Percentiles rank a stretch among this genome's conserved stretches.
phyloP scores from a whole-genome alignment of 1,140 invertebrate species.

The Dreissena rostriformis region DNA sequence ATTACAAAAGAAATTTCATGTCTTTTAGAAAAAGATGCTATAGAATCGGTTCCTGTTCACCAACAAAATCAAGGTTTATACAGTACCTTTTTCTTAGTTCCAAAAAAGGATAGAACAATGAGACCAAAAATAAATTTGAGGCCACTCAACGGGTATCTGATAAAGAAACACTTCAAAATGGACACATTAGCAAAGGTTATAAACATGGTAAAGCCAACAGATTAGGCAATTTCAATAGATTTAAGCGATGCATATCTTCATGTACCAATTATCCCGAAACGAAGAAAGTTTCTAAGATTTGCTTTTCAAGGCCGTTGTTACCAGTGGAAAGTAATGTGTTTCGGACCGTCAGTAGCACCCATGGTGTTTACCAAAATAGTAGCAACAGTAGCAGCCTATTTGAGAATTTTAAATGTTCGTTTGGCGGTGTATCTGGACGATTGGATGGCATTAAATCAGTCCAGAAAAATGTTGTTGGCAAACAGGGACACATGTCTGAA shows the following conservation, averaged over 20 bases:
- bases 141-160: slow-evolving; percentile 43
- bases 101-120: slow-evolving; percentile 47
- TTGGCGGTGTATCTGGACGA: slow-evolving; percentile 12
- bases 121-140: slow-evolving; percentile 50
- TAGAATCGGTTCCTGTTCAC: slow-evolving; percentile 27
- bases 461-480: background rate
- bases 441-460: slow-evolving; percentile 9
- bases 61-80: slow-evolving; percentile 44
- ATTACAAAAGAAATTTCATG: slow-evolving; percentile 44
- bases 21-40: slow-evolving; percentile 44
- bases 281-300: slow-evolving; percentile 55
- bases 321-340: slow-evolving; percentile 45
- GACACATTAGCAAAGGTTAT: slow-evolving; percentile 54
- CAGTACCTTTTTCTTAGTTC: slow-evolving; percentile 60
- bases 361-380: slow-evolving; percentile 39
- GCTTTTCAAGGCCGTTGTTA: slow-evolving; percentile 24
- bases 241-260: slow-evolving; percentile 61
- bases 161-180: slow-evolving; percentile 62
- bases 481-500: background rate
- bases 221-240: slow-evolving; percentile 57
- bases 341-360: slow-evolving; percentile 43
- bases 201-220: slow-evolving; percentile 49
- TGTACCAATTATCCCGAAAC: slow-evolving; percentile 47
- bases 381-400: background rate
- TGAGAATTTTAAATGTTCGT: background rate